Percentiles rank a stretch among this genome's conserved stretches.
Conservation (phyloP, 1,140 invertebrate species). For the Macrostomum lignano region DNA sequence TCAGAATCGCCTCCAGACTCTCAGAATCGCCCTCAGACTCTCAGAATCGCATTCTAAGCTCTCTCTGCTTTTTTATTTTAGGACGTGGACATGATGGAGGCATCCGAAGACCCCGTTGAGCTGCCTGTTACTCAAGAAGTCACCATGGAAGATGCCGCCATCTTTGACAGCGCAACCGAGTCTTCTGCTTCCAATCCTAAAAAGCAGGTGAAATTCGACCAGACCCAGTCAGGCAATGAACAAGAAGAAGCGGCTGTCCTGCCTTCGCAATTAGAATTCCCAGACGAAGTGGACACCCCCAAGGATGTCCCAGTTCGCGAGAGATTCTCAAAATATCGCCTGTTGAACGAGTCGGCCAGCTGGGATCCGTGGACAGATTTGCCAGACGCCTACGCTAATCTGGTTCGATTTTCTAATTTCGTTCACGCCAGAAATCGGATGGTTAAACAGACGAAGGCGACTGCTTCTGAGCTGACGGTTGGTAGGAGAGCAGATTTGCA, state of each 20-base stretch:
- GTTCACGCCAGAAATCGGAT: not conserved
- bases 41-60: no score
- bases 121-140: no score
- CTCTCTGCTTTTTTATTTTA: no score
- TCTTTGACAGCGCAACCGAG: not conserved
- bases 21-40: no score
- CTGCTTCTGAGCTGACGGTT: slow-evolving; percentile 30
- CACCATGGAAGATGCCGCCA: not conserved
- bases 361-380: no score
- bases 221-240: slow-evolving; percentile 20
- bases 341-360: no score
- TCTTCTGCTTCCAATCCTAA: not conserved
- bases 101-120: no score
- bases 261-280: slow-evolving; percentile 60
- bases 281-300: slow-evolving; percentile 78
- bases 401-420: not conserved
- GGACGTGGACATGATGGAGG: no score
- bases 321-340: slow-evolving; percentile 55
- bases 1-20: no score
- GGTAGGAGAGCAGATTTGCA: not conserved
- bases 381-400: slow-evolving; percentile 1
- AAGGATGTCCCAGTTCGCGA: slow-evolving; percentile 36
- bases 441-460: slow-evolving; percentile 18
- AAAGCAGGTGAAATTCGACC: not conserved
- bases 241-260: no score